Conservation (phyloP, 37 sponge, comb jelly and placozoan genomes). For the Ephydatia muelleri region DNA sequence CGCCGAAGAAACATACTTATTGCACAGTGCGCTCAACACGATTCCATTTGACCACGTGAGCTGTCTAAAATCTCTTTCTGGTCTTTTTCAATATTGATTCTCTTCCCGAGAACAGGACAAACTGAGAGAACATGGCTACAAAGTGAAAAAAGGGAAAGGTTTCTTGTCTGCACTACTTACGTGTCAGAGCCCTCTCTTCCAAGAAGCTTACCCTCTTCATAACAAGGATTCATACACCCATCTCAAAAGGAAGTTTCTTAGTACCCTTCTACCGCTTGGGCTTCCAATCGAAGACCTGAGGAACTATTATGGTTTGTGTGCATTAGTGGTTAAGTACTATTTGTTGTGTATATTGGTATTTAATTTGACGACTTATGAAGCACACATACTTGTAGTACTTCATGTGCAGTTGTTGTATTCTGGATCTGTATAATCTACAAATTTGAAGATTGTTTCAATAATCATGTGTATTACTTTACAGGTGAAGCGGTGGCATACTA, state of each 20-base stretch:
- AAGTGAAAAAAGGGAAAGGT: conserved; percentile 26
- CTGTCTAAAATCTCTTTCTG: too few species aligned
- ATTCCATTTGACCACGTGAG: conserved; percentile 49
- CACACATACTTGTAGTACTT: too few species aligned
- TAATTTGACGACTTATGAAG: too few species aligned
- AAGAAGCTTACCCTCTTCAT: conserved; percentile 58
- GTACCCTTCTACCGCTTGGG: conserved; percentile 31
- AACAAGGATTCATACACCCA: neutral
- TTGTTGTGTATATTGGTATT: neutral
- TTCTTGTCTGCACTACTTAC: conserved; percentile 41
- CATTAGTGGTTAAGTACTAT: neutral
- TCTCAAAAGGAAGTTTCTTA: conserved; percentile 21
- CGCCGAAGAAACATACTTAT: conserved; percentile 52
- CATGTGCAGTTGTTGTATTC: too few species aligned
- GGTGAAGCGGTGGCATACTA: conserved; percentile 77
- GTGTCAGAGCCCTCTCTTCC: conserved; percentile 30
- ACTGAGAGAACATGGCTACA: conserved; percentile 7
- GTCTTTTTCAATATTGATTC: neutral
- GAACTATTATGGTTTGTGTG: conserved; percentile 67
- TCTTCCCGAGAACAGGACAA: conserved; percentile 11
- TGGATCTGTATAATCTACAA: too few species aligned
- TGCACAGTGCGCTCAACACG: conserved; percentile 20
- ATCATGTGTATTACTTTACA: too few species aligned
- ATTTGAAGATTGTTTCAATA: too few species aligned
- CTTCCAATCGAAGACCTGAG: conserved; percentile 43